Percentiles rank a stretch among this genome's conserved stretches.
Conservation (phyloP, 1,140 invertebrate genomes). For the Habropoda laboriosa region DNA sequence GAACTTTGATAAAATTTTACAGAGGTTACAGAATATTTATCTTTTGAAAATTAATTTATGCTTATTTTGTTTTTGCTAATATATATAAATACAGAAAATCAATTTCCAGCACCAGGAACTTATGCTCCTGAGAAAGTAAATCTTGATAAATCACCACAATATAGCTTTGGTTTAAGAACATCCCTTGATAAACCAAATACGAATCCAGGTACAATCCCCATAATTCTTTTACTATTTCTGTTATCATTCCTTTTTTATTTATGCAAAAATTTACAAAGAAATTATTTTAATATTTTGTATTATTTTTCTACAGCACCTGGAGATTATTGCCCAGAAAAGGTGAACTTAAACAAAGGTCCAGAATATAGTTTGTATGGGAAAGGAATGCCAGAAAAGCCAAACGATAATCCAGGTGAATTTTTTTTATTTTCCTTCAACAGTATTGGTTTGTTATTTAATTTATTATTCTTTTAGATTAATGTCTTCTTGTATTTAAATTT, state of each 20-base stretch:
- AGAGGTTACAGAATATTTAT: too few relatives aligned
- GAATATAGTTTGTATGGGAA: conserved; percentile 84
- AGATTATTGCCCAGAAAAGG: conserved; percentile 64
- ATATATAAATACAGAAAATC: background rate
- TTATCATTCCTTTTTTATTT: background rate
- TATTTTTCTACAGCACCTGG: conserved; percentile 60
- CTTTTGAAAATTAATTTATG: background rate
- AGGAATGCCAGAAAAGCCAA: conserved; percentile 61
- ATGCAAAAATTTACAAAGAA: background rate
- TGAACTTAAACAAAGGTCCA: conserved; percentile 63
- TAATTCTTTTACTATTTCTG: conserved; percentile 11
- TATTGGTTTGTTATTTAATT: conserved; percentile 72
- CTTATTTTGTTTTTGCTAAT: background rate
- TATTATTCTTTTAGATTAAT: conserved; percentile 30
- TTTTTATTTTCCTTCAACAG: background rate
- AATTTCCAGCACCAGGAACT: conserved; percentile 49
- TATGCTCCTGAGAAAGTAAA: conserved; percentile 83
- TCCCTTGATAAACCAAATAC: conserved; percentile 68
- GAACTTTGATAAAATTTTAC: too few relatives aligned
- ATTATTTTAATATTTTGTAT: background rate
- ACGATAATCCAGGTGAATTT: conserved; percentile 31
- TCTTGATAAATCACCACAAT: conserved; percentile 84
- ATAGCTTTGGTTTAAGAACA: conserved; percentile 82
- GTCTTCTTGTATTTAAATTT: conserved; percentile 5
- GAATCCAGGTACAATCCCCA: conserved; percentile 61